These are phyloP conservation scores for Garra rufa DNA, from an alignment of 2,113 vertebrate species.

Conservation along the genomic window DNA sequence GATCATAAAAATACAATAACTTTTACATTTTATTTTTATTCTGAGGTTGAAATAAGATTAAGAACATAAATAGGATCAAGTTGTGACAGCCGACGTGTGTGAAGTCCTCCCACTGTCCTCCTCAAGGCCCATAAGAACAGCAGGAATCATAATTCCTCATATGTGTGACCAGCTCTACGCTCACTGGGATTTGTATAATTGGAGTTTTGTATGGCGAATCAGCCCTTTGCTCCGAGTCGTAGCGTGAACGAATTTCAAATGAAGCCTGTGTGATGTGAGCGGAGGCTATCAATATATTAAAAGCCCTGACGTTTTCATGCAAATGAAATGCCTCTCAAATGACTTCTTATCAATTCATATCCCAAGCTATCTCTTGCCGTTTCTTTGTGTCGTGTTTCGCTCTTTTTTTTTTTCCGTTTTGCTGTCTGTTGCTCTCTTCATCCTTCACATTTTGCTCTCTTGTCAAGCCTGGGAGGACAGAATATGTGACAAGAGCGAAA, in stretches of 20 bases:
- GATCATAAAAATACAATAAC: neutral
- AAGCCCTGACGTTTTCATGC: conserved; percentile 38
- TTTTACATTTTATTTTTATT: neutral
- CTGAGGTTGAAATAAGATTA: neutral
- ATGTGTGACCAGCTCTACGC: conserved; percentile 19
- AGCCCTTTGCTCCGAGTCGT: conserved; percentile 35
- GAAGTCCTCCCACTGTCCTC: neutral
- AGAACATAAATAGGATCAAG: neutral
- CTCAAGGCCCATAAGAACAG: conserved; percentile 35
- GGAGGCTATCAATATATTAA: conserved; percentile 39
- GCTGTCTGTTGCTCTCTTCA: conserved; percentile 3
- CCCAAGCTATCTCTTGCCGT: neutral
- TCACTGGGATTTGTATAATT: conserved; percentile 39
- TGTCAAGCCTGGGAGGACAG: conserved; percentile 40
- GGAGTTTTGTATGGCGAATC: conserved; percentile 46
- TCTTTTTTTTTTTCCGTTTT: neutral
- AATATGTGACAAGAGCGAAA: conserved; percentile 55
- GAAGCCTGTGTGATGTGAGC: conserved; percentile 23
- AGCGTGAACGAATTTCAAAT: conserved; percentile 32
- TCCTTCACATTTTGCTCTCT: neutral
- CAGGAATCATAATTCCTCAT: conserved; percentile 13
- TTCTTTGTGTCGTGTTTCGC: neutral
- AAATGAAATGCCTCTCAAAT: conserved; percentile 42
- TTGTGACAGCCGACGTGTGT: neutral
- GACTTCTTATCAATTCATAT: conserved; percentile 40